Evolutionary conservation across 1,140 invertebrate species (phyloP).

Genomic region (Glomeris maerens): DNA sequence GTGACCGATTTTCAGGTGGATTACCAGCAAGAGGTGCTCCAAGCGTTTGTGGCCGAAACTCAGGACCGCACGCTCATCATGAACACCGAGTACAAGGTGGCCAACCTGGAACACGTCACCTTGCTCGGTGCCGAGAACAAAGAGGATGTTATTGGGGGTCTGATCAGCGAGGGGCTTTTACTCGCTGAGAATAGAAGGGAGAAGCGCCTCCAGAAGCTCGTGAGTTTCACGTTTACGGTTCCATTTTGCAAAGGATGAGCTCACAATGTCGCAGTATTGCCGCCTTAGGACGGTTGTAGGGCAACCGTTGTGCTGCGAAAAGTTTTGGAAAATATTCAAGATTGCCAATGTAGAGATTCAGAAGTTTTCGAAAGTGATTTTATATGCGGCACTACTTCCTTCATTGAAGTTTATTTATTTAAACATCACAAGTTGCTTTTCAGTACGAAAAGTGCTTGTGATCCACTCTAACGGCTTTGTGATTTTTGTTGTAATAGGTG

Average conservation of each 20-base stretch:
- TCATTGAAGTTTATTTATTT: too few relatives aligned
- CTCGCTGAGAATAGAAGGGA: conserved; percentile 67
- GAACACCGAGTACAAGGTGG: conserved; percentile 40
- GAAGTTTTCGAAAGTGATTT: too few relatives aligned
- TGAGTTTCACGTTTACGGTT: conserved; percentile 27
- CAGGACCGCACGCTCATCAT: conserved; percentile 32
- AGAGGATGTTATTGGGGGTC: conserved; percentile 63
- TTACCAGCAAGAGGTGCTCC: conserved; percentile 16
- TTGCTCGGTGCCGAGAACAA: conserved; percentile 54
- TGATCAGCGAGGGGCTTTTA: conserved; percentile 73
- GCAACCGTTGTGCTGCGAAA: too few relatives aligned
- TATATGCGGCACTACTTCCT: too few relatives aligned
- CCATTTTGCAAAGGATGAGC: not conserved
- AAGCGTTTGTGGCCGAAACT: conserved; percentile 27
- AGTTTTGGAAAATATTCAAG: too few relatives aligned
- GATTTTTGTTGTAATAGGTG: not conserved
- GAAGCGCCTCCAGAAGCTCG: conserved; percentile 60
- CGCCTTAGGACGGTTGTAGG: too few relatives aligned
- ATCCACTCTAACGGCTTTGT: not conserved
- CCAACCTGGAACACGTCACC: conserved; percentile 47
- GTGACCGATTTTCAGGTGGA: conserved; percentile 16
- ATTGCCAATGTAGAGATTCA: too few relatives aligned
- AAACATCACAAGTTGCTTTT: too few relatives aligned
- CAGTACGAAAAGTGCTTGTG: too few relatives aligned
- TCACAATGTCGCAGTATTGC: not conserved